Percentiles rank a stretch among this genome's conserved stretches.
phyloP scores from a whole-genome alignment of 64 coral and sea anemone species.

The Catalaphyllia jardinei region DNA sequence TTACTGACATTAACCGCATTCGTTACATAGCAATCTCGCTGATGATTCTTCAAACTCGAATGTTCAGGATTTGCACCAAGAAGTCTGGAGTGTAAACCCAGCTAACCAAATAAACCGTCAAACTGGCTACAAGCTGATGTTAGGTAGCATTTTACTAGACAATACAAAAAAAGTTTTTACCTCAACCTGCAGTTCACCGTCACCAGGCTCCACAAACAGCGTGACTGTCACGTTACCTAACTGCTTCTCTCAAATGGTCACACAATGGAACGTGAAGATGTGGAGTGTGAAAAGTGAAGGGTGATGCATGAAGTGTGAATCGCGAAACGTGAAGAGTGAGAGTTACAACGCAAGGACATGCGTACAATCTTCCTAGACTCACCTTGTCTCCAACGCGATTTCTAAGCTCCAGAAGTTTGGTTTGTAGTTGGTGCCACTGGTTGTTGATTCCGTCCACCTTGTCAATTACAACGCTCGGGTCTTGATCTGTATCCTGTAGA shows the following conservation, averaged over 20 bases:
- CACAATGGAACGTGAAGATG: no score
- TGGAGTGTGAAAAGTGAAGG: no score
- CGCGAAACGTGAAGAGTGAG: neutral
- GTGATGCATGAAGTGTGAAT: neutral
- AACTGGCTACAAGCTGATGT: no score
- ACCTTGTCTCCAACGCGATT: conserved; percentile 10
- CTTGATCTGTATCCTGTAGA: conserved; percentile 62
- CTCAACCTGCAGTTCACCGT: neutral
- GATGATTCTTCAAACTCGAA: no score
- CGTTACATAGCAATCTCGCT: no score
- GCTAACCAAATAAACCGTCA: no score
- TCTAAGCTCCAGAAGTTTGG: conserved; percentile 49
- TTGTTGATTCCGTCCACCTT: conserved; percentile 53
- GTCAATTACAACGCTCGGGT: conserved; percentile 23
- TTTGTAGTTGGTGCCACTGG: conserved; percentile 64
- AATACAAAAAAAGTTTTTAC: conserved; percentile 1
- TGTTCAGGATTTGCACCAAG: no score
- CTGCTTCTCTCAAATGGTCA: no score
- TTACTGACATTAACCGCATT: no score
- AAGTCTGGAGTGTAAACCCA: no score
- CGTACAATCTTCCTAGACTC: neutral
- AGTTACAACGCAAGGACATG: neutral
- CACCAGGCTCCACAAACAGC: neutral
- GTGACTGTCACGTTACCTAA: conserved; percentile 6
- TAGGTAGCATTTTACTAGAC: neutral